Evolutionary conservation across 1,140 invertebrate genomes (phyloP), one percentile per base, ranked within the genome.

Genomic region (Drosophila tsacasi): DNA sequence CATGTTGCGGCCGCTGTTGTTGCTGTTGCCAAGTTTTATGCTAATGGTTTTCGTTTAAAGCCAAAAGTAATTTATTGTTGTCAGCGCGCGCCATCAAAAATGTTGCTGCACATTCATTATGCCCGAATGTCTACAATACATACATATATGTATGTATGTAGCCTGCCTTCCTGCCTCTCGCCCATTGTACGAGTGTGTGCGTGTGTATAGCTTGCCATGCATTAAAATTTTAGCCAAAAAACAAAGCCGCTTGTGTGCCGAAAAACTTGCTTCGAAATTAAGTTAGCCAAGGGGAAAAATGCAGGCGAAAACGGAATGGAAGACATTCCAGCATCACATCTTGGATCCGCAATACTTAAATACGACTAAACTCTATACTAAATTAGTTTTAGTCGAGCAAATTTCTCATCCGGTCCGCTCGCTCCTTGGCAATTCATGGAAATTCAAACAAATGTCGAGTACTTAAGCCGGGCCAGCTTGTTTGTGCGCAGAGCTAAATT

Each of bases 11-110:
- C 37, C 60, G 37, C 55, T 50, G 64, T 63, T 79, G 67, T 77
- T 84, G 78, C 67, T 79, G 78, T 81, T 81, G 82, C 85, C 85
- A 82, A 90, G 85, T 90, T 90, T 90, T 90, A 90, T 90, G 85
- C 85, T 90, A 90, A 90, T 90, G 85, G 85, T 81, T 90, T 90
- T 90, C 85, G 85, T 76, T 90, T 90, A 90, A 90, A 90, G 85
- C 86, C 85, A 90, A 90, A 90, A 90, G 85, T 90, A 90, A 90
- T 90, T 90, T 90, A 90, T 90, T 90, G 85, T 90, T 90, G 86
- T 90, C 81, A 90, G 85, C 82, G 81, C 78, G 85, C 81, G 87
- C 81, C 85, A 90, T 90, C 85, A 90, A 90, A 90, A 90, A 90
- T 90, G 81, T 84, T 90, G 86, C 85, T 91, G 85, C 85, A 90